A percentile compares a stretch with the other conserved stretches of the same genome.
These are phyloP conservation scores for Vesta saturnalis DNA, from an alignment of 2,888 invertebrate genomes.

Conservation along the genomic window DNA sequence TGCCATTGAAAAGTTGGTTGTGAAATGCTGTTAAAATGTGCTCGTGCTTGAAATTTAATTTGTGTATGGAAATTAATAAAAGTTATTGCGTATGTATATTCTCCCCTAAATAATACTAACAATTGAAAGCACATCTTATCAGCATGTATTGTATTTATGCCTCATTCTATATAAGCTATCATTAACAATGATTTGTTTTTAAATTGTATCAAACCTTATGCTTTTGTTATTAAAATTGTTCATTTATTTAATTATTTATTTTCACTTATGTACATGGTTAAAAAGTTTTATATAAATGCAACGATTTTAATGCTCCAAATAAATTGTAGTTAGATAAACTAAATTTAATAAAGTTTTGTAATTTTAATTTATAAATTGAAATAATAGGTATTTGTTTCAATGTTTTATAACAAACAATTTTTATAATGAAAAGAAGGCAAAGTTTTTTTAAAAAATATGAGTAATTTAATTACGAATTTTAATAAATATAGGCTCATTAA, in stretches of 20 bases:
- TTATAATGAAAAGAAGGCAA: too few species aligned
- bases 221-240: slow-evolving; percentile 13
- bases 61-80: background rate
- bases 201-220: background rate
- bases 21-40: slow-evolving; percentile 27
- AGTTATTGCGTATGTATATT: background rate
- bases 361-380: too few species aligned
- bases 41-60: background rate
- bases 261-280: too few species aligned
- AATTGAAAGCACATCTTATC: slow-evolving; percentile 13
- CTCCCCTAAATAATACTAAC: background rate
- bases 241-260: slow-evolving; percentile 1
- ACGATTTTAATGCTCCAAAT: too few species aligned
- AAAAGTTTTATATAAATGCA: too few species aligned
- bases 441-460: too few species aligned
- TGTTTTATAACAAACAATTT: too few species aligned
- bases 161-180: slow-evolving; percentile 1
- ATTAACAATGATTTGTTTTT: slow-evolving; percentile 9
- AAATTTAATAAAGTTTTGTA: too few species aligned
- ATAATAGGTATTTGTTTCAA: too few species aligned
- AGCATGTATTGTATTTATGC: slow-evolving; percentile 11
- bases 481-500: too few species aligned
- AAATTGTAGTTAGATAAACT: too few species aligned
- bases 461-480: too few species aligned
- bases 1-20: slow-evolving; percentile 27